phyloP scores from a whole-genome alignment of 2,113 vertebrate genomes.

The Cochlearius cochlearius region DNA sequence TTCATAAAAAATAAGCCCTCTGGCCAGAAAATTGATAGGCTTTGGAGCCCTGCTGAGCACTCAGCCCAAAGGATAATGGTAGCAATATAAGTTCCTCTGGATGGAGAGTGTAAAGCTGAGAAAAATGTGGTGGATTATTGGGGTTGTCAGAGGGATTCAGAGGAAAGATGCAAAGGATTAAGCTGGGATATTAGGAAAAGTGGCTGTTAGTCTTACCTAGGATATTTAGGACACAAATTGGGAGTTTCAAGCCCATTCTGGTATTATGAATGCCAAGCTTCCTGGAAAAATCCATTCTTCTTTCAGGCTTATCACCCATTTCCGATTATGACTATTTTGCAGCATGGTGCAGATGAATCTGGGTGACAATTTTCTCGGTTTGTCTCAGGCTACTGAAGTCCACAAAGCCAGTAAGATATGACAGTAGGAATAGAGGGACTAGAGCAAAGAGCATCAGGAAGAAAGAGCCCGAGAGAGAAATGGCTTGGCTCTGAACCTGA shows the following conservation, averaged over 20 bases:
- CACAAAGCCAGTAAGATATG: neutral
- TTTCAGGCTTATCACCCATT: slow-evolving; percentile 14
- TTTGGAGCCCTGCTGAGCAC: slow-evolving; percentile 49
- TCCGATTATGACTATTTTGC: neutral
- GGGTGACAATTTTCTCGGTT: neutral
- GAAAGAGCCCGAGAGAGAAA: neutral
- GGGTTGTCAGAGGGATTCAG: slow-evolving; percentile 45
- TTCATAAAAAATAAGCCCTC: slow-evolving; percentile 64
- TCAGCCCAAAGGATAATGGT: slow-evolving; percentile 50
- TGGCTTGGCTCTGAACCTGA: neutral
- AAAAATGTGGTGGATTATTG: slow-evolving; percentile 58
- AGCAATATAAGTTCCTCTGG: slow-evolving; percentile 52
- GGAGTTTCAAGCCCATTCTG: neutral
- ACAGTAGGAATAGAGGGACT: neutral
- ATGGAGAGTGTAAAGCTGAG: slow-evolving; percentile 35
- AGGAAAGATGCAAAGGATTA: slow-evolving; percentile 61
- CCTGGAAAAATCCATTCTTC: neutral
- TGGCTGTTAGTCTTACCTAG: neutral
- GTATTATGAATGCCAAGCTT: neutral
- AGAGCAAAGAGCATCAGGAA: neutral
- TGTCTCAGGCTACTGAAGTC: neutral
- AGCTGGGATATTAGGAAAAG: slow-evolving; percentile 29
- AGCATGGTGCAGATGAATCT: neutral
- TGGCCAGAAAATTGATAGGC: slow-evolving; percentile 53
- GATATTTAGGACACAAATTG: slow-evolving; percentile 40